These are phyloP conservation scores for Drosophila insularis DNA, from an alignment of 1,140 invertebrate species.

Conservation along the genomic window DNA sequence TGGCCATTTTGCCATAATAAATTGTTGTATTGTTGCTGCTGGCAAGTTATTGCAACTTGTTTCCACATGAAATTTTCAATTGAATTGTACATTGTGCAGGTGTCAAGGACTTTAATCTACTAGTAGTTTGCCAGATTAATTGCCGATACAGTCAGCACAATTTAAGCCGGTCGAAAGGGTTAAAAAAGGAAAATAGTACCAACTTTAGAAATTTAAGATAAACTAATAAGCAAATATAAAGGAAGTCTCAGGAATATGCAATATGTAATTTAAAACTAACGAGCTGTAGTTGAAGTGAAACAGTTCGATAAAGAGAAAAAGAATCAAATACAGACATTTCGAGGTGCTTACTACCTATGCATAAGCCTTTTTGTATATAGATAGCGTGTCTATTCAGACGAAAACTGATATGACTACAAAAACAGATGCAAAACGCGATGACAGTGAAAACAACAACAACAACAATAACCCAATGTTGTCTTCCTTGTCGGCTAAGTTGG, in stretches of 20 bases:
- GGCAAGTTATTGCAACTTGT: slow-evolving; percentile 53
- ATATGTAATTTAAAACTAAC: slow-evolving; percentile 40
- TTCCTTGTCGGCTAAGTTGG: slow-evolving; percentile 59
- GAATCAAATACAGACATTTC: slow-evolving; percentile 39
- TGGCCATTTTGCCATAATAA: slow-evolving; percentile 48
- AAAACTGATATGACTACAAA: slow-evolving; percentile 70
- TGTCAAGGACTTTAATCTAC: slow-evolving; percentile 66
- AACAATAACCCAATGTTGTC: slow-evolving; percentile 38
- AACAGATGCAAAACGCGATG: slow-evolving; percentile 44
- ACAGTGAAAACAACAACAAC: slow-evolving; percentile 27
- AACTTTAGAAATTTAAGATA: too few relatives aligned
- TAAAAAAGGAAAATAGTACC: too few relatives aligned
- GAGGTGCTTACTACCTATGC: slow-evolving; percentile 47
- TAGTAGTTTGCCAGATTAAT: slow-evolving; percentile 67
- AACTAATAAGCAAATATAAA: slow-evolving; percentile 12
- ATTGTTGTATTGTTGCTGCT: slow-evolving; percentile 35
- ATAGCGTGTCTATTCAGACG: slow-evolving; percentile 79
- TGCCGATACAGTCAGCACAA: background rate
- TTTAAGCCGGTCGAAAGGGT: background rate
- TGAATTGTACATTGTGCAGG: slow-evolving; percentile 59
- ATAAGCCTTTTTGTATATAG: slow-evolving; percentile 73
- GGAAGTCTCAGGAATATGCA: slow-evolving; percentile 41
- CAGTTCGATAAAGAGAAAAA: background rate
- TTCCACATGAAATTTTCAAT: slow-evolving; percentile 60
- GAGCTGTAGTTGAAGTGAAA: slow-evolving; percentile 26